phyloP scores from a whole-genome alignment of 2,797 vertebrate genomes.

The Rhodeus uyekii region DNA sequence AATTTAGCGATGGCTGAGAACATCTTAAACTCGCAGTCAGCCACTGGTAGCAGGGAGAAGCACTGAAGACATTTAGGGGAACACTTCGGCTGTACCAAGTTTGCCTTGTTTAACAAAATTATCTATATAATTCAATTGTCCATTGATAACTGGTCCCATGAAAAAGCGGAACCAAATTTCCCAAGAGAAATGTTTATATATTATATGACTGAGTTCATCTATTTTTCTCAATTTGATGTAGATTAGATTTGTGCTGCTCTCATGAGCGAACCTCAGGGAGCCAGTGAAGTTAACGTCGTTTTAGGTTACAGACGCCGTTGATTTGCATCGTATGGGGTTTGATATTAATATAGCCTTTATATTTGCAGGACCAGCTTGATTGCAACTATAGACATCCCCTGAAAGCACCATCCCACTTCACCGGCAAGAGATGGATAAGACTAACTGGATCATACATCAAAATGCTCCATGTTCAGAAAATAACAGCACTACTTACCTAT shows the following conservation, averaged over 20 bases:
- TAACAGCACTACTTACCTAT: conserved; percentile 79
- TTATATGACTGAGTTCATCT: neutral
- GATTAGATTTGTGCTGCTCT: neutral
- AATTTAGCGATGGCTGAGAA: conserved; percentile 67
- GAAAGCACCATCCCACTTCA: conserved; percentile 26
- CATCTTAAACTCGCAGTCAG: conserved; percentile 55
- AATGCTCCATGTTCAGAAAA: conserved; percentile 71
- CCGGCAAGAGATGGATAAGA: conserved; percentile 59
- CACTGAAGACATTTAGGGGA: conserved; percentile 59
- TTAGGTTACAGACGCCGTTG: neutral
- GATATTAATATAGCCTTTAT: conserved; percentile 20
- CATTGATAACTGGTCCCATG: neutral
- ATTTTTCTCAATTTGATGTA: neutral
- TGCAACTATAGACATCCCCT: conserved; percentile 20
- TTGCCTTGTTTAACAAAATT: conserved; percentile 18
- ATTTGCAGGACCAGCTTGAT: conserved; percentile 1
- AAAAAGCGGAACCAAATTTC: neutral
- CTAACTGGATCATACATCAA: conserved; percentile 70
- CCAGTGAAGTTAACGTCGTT: neutral
- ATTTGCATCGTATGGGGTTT: neutral
- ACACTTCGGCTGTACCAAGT: conserved; percentile 58
- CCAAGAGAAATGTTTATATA: neutral
- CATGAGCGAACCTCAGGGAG: neutral
- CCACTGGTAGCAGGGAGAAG: conserved; percentile 66
- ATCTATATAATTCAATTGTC: neutral